Conservation (phyloP, 2,797 vertebrate genomes). For the Kryptolebias ocellatus region DNA sequence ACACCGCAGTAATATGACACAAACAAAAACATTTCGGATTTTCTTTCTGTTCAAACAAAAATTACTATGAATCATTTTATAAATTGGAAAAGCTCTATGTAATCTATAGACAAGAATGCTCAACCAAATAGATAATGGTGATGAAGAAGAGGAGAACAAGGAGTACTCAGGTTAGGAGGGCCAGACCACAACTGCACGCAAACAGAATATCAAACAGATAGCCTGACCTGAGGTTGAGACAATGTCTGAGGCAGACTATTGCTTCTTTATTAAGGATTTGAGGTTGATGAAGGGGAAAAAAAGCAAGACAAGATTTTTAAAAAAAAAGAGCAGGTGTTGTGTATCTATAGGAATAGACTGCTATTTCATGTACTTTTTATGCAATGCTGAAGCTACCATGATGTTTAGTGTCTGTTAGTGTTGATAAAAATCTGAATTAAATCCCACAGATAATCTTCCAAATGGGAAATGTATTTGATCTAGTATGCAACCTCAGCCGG, state of each 20-base stretch:
- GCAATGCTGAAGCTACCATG: background rate
- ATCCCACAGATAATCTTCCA: constrained; percentile 44
- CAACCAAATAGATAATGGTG: constrained; percentile 51
- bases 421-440: constrained; percentile 34
- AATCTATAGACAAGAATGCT: background rate
- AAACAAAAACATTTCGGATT: too few species aligned
- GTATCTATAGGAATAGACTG: background rate
- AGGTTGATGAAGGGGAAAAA: constrained; percentile 39
- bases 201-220: constrained; percentile 53
- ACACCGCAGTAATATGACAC: too few species aligned
- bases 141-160: constrained; percentile 54
- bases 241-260: constrained; percentile 37
- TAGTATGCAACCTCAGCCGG: constrained; percentile 38
- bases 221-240: constrained; percentile 52
- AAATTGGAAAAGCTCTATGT: too few species aligned
- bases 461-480: constrained; percentile 29
- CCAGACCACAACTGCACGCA: constrained; percentile 38
- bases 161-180: constrained; percentile 53
- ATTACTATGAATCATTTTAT: too few species aligned
- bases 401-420: constrained; percentile 26
- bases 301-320: too few species aligned
- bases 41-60: too few species aligned
- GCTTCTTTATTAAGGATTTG: constrained; percentile 28
- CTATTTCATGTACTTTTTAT: constrained; percentile 26
- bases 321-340: background rate